Percentiles rank a stretch among this genome's conserved stretches.
These are phyloP conservation scores for Bombylius discolor DNA, from an alignment of 2,888 invertebrate genomes.

Conservation along the genomic window DNA sequence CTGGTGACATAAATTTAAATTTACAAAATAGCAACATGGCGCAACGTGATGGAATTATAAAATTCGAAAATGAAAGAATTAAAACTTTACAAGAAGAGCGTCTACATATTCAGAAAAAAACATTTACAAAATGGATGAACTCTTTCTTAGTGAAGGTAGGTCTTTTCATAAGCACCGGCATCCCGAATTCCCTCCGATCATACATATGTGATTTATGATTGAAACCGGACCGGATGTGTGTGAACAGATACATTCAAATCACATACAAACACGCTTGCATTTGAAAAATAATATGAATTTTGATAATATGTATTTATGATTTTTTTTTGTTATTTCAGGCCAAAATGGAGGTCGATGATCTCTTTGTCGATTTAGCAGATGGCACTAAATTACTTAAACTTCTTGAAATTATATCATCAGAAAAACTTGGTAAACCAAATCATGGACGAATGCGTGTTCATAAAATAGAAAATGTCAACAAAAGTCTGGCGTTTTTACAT, in stretches of 20 bases:
- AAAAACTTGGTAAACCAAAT: slow-evolving; percentile 93
- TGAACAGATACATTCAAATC: background rate
- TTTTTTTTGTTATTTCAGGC: slow-evolving; percentile 48
- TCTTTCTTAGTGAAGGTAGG: slow-evolving; percentile 84
- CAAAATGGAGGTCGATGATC: slow-evolving; percentile 94
- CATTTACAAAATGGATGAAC: slow-evolving; percentile 99
- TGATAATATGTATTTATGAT: background rate
- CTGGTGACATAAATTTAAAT: slow-evolving; percentile 48
- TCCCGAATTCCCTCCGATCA: too few species aligned
- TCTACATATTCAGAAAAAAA: slow-evolving; percentile 97
- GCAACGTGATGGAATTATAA: slow-evolving; percentile 79
- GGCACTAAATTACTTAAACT: slow-evolving; percentile 84
- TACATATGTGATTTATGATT: too few species aligned
- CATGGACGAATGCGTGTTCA: slow-evolving; percentile 93
- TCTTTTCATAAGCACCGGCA: too few species aligned
- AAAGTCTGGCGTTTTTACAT: slow-evolving; percentile 88
- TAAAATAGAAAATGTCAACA: slow-evolving; percentile 98
- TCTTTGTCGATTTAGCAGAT: slow-evolving; percentile 92
- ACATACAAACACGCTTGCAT: background rate
- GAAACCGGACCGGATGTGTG: background rate
- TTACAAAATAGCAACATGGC: slow-evolving; percentile 71
- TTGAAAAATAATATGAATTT: too few species aligned
- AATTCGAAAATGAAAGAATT: slow-evolving; percentile 94
- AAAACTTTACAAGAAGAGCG: slow-evolving; percentile 95
- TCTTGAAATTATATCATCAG: slow-evolving; percentile 96